Evolutionary conservation across 2,888 invertebrate species (phyloP).

Genomic region (Dioctria linearis): DNA sequence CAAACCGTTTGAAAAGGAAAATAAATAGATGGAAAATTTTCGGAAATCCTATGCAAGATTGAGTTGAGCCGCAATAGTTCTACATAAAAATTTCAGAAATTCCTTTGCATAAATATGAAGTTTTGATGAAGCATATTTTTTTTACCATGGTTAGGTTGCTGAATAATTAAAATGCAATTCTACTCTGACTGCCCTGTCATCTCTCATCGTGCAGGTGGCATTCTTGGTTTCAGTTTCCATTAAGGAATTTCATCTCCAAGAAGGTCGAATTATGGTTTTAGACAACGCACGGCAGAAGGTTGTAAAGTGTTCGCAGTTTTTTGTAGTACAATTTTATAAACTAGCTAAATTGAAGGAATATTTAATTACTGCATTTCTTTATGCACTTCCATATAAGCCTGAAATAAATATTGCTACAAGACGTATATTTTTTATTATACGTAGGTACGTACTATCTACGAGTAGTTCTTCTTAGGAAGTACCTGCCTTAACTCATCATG

Average conservation of each 20-base stretch:
- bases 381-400: too few relatives aligned
- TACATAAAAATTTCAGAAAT: slow-evolving; percentile 7
- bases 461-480: too few relatives aligned
- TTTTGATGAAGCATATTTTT: slow-evolving; percentile 2
- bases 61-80: slow-evolving; percentile 11
- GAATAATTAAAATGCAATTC: slow-evolving; percentile 49
- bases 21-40: not conserved
- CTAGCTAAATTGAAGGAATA: too few relatives aligned
- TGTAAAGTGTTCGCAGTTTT: not conserved
- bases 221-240: not conserved
- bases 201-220: not conserved
- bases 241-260: slow-evolving; percentile 17
- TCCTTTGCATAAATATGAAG: not conserved
- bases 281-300: not conserved
- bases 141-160: slow-evolving; percentile 17
- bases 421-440: too few relatives aligned
- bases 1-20: not conserved
- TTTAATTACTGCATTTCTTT: too few relatives aligned
- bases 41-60: not conserved
- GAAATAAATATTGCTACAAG: too few relatives aligned
- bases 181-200: not conserved
- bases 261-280: slow-evolving; percentile 20
- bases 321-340: too few relatives aligned
- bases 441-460: too few relatives aligned
- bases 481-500: too few relatives aligned